These are phyloP conservation scores for Margaritifera margaritifera DNA, from an alignment of 2,888 invertebrate genomes.

Conservation along the genomic window DNA sequence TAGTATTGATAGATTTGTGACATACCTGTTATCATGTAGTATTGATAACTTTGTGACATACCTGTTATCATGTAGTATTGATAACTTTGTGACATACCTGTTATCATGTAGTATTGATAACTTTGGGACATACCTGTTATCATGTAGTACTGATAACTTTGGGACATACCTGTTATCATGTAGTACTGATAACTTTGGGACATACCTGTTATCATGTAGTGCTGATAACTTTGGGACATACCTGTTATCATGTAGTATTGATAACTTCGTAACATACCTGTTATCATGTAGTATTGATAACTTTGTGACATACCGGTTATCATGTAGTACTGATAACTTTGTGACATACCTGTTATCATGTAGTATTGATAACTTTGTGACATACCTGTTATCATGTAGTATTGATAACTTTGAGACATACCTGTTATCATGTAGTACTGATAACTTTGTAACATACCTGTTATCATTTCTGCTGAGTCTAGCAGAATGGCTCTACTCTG, in stretches of 20 bases:
- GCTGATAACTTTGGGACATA: constrained; percentile 13
- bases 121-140: constrained; percentile 32
- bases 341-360: constrained; percentile 34
- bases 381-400: constrained; percentile 33
- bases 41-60: constrained; percentile 14
- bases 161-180: constrained; percentile 34
- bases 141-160: not conserved
- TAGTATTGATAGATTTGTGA: not conserved
- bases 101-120: constrained; percentile 6
- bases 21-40: constrained; percentile 33
- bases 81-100: constrained; percentile 26
- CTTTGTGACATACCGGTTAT: constrained; percentile 32
- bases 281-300: constrained; percentile 6
- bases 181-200: not conserved
- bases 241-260: constrained; percentile 21
- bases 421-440: constrained; percentile 18
- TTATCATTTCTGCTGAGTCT: constrained; percentile 42
- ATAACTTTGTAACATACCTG: constrained; percentile 26
- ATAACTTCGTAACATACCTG: constrained; percentile 26
- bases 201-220: constrained; percentile 33
- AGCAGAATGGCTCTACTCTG: constrained; percentile 56
- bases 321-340: not conserved
- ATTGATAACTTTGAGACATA: constrained; percentile 13
- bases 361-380: not conserved
- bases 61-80: constrained; percentile 21